Percentiles rank a stretch among this genome's conserved stretches.
These are phyloP conservation scores for Xiphophorus birchmanni DNA, from an alignment of 2,797 vertebrate genomes.

Conservation along the genomic window DNA sequence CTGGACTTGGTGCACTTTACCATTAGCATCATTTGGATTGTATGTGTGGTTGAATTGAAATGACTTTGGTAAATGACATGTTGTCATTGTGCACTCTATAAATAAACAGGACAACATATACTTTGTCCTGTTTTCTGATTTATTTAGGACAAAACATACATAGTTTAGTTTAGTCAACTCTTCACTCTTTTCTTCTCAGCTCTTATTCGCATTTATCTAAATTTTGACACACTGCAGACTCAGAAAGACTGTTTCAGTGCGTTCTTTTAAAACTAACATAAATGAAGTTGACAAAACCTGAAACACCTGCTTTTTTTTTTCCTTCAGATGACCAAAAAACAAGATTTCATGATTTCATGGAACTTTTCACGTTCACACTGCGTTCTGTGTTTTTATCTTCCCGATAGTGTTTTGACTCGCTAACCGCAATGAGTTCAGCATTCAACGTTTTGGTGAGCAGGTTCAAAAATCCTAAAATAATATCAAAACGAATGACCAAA, in stretches of 20 bases:
- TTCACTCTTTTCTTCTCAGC: neutral
- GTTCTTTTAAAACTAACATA: neutral
- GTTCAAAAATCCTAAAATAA: neutral
- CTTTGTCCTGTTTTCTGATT: neutral
- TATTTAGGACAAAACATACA: neutral
- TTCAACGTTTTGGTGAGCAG: neutral
- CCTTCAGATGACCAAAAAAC: neutral
- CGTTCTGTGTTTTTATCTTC: neutral
- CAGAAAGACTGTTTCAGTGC: neutral
- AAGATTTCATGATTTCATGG: neutral
- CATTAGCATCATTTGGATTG: no score
- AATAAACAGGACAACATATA: neutral
- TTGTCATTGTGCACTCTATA: neutral
- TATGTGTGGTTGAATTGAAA: no score
- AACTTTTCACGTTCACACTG: neutral
- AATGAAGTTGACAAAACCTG: neutral
- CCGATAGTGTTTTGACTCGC: neutral
- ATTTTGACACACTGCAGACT: neutral
- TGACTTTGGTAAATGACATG: no score
- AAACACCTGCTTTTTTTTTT: neutral
- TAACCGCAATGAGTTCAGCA: neutral
- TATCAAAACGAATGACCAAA: neutral
- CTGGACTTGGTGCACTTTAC: no score
- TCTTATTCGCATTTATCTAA: neutral
- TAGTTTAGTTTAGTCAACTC: neutral